Base-by-base conservation (phyloP, 53 echinoderm and acorn worm species). In the Hippasteria phrygiana region DNA sequence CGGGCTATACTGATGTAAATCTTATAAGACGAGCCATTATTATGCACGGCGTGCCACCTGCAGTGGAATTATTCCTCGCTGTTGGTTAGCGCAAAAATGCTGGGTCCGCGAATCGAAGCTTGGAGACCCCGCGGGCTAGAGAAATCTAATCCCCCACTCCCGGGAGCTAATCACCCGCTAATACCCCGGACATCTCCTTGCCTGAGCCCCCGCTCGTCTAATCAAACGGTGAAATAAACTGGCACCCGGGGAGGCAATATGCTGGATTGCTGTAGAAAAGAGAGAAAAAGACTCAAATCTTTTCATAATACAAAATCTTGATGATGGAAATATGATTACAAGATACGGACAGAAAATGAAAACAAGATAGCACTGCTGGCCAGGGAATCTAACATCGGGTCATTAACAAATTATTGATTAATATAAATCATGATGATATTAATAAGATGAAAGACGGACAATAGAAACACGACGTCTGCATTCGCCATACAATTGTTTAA, bases 151-250 rank as follows among this genome's bases (percentile, higher is more conserved):
- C 16, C 26, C 34, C 55, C 38, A 11, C 11, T 24, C 79, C 62
- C 59, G 4, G 59, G 29, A 39, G 62, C 62, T 62, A 79, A 79
- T 79, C 79, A 59, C 18, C 41, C 7, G n/a, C n/a, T 78, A 78
- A 78, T 79, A 54, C 79, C 37, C 16, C 14, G 62, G n/a, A 33
- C 27, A 13, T 56, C n/a, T 43, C 41, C 40, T 54, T 32, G 34
- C 65, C 29, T 20, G 65, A 10, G 11, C 8, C 0, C 69, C 36
- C 26, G 22, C 34, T 35, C n/a, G n/a, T n/a, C 39, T 56, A 79
- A 39, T 56, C 62, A 56, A 32, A 10, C 76, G 55, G 26, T 38
- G 56, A 79, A 35, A 39, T 38, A 62, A 59, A 59, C 56, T 29
- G 39, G 20, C 59, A 79, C 79, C 56, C 79, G 27, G 7, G 8